Base-by-base conservation (phyloP, 2,113 vertebrate genomes). In the Catharus minimus region DNA sequence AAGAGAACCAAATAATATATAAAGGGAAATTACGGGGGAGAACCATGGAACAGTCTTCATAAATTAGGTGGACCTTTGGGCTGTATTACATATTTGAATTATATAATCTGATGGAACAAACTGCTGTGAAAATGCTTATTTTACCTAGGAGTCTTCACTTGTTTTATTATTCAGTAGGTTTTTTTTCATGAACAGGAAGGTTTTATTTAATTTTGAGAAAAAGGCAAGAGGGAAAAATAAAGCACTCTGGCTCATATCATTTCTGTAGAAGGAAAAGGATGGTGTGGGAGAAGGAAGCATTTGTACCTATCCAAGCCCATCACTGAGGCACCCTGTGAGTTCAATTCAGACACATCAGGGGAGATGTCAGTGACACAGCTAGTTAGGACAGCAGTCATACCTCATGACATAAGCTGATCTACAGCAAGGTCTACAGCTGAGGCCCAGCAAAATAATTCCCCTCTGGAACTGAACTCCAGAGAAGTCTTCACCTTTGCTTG, bases 81-180 rank as follows among this genome's bases (percentile, higher is more conserved):
- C 26, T 89, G 6, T 22, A 55, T 61, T 82, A 65, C 19, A 28
- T 53, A 61, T n/a, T 67, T 13, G 11, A 28, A 50, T 43, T 33
- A 57, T 66, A 82, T 86, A 92, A 69, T 41, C 65, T 9, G 11
- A 77, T 33, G 33, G 86, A 95, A 88, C 4, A 2, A 94, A 56
- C 86, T 91, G 33, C 86, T 80, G 50, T 83, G 85, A 84, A 95
- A 94, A 95, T 46, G 57, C 67, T 91, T 92, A 68, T 88, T 95
- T 93, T 77, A 91, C 79, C 32, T 41, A 49, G 66, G 30, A 85
- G 69, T 67, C 71, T 96, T 94, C 84, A 78, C 5, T 13, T 89
- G 74, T 80, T 95, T 91, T 96, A 94, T 90, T 96, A 96, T 96
- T 96, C 92, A 88, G 76, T 52, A 67, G 75, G 79, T 91, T 94